These are phyloP conservation scores for Gnathonemus longibarbis DNA, from an alignment of 2,113 vertebrate genomes.

Conservation along the genomic window DNA sequence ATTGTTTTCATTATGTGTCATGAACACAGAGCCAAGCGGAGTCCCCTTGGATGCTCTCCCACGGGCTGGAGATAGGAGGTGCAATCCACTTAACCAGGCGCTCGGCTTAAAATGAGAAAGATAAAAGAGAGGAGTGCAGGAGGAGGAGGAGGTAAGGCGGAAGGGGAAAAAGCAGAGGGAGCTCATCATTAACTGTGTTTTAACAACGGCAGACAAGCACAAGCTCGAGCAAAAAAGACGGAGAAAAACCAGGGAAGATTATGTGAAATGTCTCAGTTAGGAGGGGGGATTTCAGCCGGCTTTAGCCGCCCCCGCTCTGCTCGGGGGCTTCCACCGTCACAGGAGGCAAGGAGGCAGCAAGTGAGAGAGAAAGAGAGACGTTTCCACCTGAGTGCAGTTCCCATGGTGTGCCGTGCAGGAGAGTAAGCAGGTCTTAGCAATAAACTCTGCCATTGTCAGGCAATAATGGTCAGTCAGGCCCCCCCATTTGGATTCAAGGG, in stretches of 20 bases:
- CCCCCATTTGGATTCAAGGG: constrained; percentile 99
- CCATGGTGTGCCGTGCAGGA: constrained; percentile 94
- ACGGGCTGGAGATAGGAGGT: constrained; percentile 89
- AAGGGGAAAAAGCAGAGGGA: constrained; percentile 61
- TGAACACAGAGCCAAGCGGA: constrained; percentile 93
- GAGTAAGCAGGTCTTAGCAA: constrained; percentile 99
- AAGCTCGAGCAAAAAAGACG: constrained; percentile 74
- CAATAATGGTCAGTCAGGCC: constrained; percentile 98
- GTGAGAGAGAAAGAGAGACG: constrained; percentile 75
- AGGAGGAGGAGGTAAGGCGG: constrained; percentile 42
- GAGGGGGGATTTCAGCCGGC: constrained; percentile 71
- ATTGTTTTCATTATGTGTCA: constrained; percentile 99
- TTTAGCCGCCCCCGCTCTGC: constrained; percentile 75
- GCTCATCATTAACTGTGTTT: constrained; percentile 95
- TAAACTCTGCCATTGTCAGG: constrained; percentile 98
- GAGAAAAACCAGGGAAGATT: constrained; percentile 72
- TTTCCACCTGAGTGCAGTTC: constrained; percentile 99
- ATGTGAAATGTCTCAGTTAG: constrained; percentile 97
- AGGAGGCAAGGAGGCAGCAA: constrained; percentile 26
- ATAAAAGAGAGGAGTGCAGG: constrained; percentile 41
- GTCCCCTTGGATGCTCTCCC: constrained; percentile 91
- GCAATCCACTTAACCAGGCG: constrained; percentile 92
- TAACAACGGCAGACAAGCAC: constrained; percentile 78
- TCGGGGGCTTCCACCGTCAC: constrained; percentile 77
- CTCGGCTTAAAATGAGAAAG: constrained; percentile 72